Evolutionary conservation across 2,888 invertebrate genomes (phyloP), one percentile per base, ranked within the genome.

Genomic region (Lithodes maja): DNA sequence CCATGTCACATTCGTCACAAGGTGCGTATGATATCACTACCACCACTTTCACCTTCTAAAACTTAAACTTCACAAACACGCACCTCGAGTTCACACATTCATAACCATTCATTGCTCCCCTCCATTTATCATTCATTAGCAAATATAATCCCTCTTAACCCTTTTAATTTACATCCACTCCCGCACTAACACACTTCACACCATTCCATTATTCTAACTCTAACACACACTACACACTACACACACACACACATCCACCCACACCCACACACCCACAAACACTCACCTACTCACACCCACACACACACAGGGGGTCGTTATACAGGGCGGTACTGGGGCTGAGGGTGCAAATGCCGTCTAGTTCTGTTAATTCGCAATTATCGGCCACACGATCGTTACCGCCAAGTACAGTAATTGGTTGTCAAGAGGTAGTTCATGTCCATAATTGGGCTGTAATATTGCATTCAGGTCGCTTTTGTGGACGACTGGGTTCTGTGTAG

Each of bases 281-380:
- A 33, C 71, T 71, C 71, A 52, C 83, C 17, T 74, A 74, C 84
- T 75, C 77, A 77, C 84, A 55, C 77, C 77, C 84, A 55, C 77
- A 61, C 71, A 80, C 77, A 2, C 17, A 71, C 61, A 87, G 71
- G 87, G 87, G 77, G 87, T 87, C 87, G 87, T 87, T 87, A 87
- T 87, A 33, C 33, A 33, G 33, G 33, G 33, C 33, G 33, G 33
- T 54, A 83, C 33, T 33, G 33, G 33, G 33, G 33, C 87, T 87
- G 87, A 87, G 82, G 87, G 83, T 87, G 87, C 87, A 87, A 87
- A 87, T 87, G 87, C 82, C 33, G 87, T 87, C 87, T 87, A 87
- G 87, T 87, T 87, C 87, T 78, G 87, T 87, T 87, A 87, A 87
- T 87, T 87, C 87, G 75, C 87, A 87, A 87, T 87, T 87, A 87